Evolutionary conservation across 2,888 invertebrate genomes (phyloP), one percentile per base, ranked within the genome.

Genomic region (Cantharis rufa): DNA sequence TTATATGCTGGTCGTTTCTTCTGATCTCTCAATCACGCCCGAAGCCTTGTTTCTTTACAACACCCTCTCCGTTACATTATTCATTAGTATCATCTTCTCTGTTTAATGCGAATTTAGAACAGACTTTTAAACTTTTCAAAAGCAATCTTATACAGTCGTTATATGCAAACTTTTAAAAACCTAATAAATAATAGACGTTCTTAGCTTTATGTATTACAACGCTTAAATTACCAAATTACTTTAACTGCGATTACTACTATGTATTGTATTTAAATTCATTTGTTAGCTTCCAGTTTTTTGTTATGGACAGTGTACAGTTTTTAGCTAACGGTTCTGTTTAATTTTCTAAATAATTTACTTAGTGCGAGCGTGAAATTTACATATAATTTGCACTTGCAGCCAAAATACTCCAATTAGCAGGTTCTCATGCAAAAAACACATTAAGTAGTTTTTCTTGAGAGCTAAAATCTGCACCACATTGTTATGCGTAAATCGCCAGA

Each of bases 1-100:
- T 88, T 88, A 87, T 88, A 88, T 88, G 88, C 88, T 84, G 85
- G 83, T 84, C 88, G 87, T 86, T 85, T 85, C 87, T 84, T 85
- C 84, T 87, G 87, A 88, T 88, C 88, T 88, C 88, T 88, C 88
- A 88, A 88, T 88, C 88, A 88, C 86, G 86, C 84, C 84, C 82
- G 84, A 85, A 86, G 87, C 86, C 86, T 87, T 87, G 87, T 88
- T 88, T 87, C 87, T 88, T 88, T 87, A 86, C 87, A 86, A 86
- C 86, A 84, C 86, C 87, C 86, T 84, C 87, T 84, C 87, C 88
- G 85, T 87, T 88, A 86, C 88, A 88, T 88, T 88, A 88, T 88
- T 88, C 88, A 88, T 88, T 88, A 87, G 85, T 82, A 83, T 80
- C 80, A 75, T 74, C 76, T 78, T 72, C 78, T 75, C 73, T 71